Evolutionary conservation across 2,797 vertebrate genomes (phyloP).

Genomic region (Arctocebus calabarensis): DNA sequence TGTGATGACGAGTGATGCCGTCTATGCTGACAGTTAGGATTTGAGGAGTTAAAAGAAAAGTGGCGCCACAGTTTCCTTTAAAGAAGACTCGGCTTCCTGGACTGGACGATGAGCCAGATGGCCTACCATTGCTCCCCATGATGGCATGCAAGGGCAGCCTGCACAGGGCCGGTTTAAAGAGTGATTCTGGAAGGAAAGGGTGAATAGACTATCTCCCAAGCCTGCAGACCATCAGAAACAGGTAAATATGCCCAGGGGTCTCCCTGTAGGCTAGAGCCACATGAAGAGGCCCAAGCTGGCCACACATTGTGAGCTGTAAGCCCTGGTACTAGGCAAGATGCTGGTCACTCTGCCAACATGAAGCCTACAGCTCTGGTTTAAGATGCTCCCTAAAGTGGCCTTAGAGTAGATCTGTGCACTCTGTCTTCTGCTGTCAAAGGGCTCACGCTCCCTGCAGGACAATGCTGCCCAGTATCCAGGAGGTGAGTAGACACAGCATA

Average conservation of each 20-base stretch:
- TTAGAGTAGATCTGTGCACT: not conserved
- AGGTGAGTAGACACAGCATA: not conserved
- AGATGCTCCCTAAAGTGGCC: not conserved
- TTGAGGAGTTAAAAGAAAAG: not conserved
- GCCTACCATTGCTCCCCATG: not conserved
- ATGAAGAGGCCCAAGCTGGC: not conserved
- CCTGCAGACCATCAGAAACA: not conserved
- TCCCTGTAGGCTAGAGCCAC: not conserved
- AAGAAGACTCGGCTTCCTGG: not conserved
- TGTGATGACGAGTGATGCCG: not conserved
- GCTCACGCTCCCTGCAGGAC: not conserved
- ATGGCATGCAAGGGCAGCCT: not conserved
- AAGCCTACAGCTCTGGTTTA: not conserved
- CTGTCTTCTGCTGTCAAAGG: not conserved
- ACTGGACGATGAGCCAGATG: not conserved
- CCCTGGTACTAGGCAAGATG: not conserved
- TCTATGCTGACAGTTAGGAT: not conserved
- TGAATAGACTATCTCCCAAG: not conserved
- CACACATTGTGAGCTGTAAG: not conserved
- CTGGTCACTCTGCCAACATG: not conserved
- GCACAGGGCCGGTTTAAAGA: not conserved
- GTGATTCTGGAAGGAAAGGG: not conserved
- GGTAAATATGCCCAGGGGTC: not conserved
- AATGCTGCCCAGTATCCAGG: not conserved
- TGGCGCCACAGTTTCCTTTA: not conserved